Percentiles rank a stretch among this genome's conserved stretches.
Conservation (phyloP, 2,113 vertebrate species). For the Oncorhynchus gorbuscha region DNA sequence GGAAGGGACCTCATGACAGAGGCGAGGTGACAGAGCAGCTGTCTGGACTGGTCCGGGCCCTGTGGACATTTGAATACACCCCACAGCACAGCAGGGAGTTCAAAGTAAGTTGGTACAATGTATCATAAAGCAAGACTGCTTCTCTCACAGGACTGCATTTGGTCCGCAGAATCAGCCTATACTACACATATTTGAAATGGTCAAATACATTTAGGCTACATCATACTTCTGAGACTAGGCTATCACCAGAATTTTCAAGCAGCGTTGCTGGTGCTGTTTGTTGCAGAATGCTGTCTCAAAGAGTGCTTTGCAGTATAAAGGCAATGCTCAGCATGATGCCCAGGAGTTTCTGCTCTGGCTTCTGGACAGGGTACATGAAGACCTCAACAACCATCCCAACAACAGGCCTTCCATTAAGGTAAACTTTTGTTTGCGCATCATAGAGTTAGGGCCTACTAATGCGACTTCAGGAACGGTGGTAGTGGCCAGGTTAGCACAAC, state of each 20-base stretch:
- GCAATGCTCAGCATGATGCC: conserved; percentile 94
- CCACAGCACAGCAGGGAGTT: conserved; percentile 95
- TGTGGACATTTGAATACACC: conserved; percentile 96
- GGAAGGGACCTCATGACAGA: conserved; percentile 62
- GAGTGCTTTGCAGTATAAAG: conserved; percentile 92
- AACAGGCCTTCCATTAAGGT: conserved; percentile 84
- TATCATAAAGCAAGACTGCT: too few species aligned
- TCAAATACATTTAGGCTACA: too few species aligned
- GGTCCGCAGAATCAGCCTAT: too few species aligned
- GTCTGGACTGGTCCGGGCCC: conserved; percentile 88
- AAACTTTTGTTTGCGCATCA: conserved; percentile 6
- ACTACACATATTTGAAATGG: too few species aligned
- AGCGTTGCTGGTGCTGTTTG: conserved; percentile 6
- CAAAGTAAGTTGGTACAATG: conserved; percentile 79
- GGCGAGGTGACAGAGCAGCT: conserved; percentile 96
- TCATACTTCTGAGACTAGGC: too few species aligned
- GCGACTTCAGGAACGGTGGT: neutral
- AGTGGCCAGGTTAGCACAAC: neutral
- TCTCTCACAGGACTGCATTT: too few species aligned
- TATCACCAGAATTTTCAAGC: too few species aligned
- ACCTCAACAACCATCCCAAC: conserved; percentile 85
- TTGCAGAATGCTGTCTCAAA: conserved; percentile 89
- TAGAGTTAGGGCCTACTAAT: neutral
- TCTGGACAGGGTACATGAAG: conserved; percentile 94
- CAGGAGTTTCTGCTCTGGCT: conserved; percentile 99